Base-by-base conservation (phyloP, 1,140 invertebrate species). In the Bombus superbus region DNA sequence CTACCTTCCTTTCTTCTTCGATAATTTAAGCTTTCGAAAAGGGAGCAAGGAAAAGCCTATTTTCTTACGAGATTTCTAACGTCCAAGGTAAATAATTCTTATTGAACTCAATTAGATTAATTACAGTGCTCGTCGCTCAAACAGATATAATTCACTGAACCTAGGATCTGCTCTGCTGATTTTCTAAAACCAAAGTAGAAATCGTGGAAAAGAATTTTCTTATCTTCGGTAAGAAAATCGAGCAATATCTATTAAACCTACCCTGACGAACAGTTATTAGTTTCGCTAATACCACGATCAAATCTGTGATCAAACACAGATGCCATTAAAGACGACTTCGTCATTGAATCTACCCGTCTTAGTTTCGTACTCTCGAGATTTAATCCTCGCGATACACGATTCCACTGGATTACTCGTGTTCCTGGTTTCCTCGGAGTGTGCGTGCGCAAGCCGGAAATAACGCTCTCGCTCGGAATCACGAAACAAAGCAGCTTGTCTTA, bases 401-500 rank as follows among this genome's bases (percentile, higher is more conserved):
- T 59, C 69, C 78, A 25, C 5, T 32, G 78, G 74, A 86, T 88
- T 83, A 81, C 77, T 73, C 79, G 38, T 74, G 74, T 86, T 62
- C 57, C 53, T 44, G 64, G 73, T 57, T 68, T 72, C 71, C 78
- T 22, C 59, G 18, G 64, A 28, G 42, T 32, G 69, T 47, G 35
- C 22, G 69, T 76, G 77, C 57, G 69, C 88, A 81, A 69, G 80
- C 57, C 72, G 80, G 82, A 83, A 86, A 86, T 90, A 90, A 90
- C 89, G 83, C 64, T 83, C 79, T 73, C 71, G 44, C 53, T 1
- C 11, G 71, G 88, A 83, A 74, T 83, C 78, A 81, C 57, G 76
- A 64, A 81, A 90, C 89, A 74, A 83, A 81, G 80, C 86, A 59
- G 89, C 86, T 79, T 86, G 69, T 53, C 38, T 47, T 53, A 74